Evolutionary conservation across 2,888 invertebrate species (phyloP), one percentile per base, ranked within the genome.

Genomic region (Odiellus spinosus): DNA sequence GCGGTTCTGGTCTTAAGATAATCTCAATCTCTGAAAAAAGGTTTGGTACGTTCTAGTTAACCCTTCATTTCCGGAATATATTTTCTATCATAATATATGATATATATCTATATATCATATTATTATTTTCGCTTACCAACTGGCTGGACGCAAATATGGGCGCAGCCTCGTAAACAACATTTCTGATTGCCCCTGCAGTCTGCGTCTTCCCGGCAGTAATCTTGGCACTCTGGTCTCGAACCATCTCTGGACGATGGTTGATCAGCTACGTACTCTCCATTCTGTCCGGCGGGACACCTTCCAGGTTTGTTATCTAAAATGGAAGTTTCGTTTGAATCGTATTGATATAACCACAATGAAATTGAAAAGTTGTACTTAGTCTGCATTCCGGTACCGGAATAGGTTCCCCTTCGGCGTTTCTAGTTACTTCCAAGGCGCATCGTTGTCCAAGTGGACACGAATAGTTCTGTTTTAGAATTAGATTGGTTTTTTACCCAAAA

Each of bases 141-240:
- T 59, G 59, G 19, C 65, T 61, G 4, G 59, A 56, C 66, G 61
- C 88, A 90, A 20, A 77, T 70, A 20, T 73, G 71, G 38, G 80
- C 79, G 63, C 90, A 88, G 44, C 81, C 83, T 58, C 77, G 77
- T 52, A 67, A 66, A 64, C 90, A 91, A 64, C 90, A 90, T 66
- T 88, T 90, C 62, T 76, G 73, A 21, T 76, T 75, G 33, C 76
- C 77, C 14, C 75, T 67, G 63, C 90, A 91, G 61, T 86, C 83
- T 0, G 82, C 81, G 63, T 90, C 90, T 44, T 76, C 76, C 51
- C 71, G 67, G 60, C 90, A 91, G 63, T 82, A 79, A 32, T 71
- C 70, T 5, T 73, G 74, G 62, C 88, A 88, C 26, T 38, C 38
- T 38, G 38, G 12, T 38, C 38, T 38, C 14, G 38, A 10, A 38